Conservation (phyloP, 2,797 vertebrate genomes). For the Smutsia temminckii region DNA sequence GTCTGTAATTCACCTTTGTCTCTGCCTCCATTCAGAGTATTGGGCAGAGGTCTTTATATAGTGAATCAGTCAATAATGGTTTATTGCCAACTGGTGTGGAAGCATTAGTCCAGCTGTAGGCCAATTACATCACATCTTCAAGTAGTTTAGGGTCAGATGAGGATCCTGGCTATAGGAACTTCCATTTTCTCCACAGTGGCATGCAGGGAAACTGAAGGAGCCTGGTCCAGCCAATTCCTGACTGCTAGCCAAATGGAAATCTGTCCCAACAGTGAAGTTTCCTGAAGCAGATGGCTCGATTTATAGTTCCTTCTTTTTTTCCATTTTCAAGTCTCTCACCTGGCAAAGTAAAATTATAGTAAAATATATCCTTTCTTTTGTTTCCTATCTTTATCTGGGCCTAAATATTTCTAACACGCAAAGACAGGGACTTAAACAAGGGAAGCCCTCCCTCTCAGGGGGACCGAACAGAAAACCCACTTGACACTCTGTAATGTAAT, state of each 20-base stretch:
- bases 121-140: too few relatives aligned
- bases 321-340: neutral
- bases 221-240: neutral
- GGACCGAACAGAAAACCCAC: neutral
- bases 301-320: neutral
- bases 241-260: neutral
- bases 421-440: neutral
- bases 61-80: too few relatives aligned
- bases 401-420: neutral
- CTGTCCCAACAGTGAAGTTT: neutral
- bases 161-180: too few relatives aligned
- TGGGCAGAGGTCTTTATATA: too few relatives aligned
- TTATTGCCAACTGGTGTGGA: too few relatives aligned
- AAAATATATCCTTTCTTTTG: neutral
- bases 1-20: too few relatives aligned
- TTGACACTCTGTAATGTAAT: too few relatives aligned
- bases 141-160: too few relatives aligned
- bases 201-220: neutral
- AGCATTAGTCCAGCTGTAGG: too few relatives aligned
- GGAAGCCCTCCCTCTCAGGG: neutral
- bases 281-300: neutral
- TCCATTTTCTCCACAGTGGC: too few relatives aligned
- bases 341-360: neutral
- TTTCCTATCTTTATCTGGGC: neutral
- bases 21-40: too few relatives aligned